Conservation (phyloP, 2,113 vertebrate species). For the Caranx ignobilis region DNA sequence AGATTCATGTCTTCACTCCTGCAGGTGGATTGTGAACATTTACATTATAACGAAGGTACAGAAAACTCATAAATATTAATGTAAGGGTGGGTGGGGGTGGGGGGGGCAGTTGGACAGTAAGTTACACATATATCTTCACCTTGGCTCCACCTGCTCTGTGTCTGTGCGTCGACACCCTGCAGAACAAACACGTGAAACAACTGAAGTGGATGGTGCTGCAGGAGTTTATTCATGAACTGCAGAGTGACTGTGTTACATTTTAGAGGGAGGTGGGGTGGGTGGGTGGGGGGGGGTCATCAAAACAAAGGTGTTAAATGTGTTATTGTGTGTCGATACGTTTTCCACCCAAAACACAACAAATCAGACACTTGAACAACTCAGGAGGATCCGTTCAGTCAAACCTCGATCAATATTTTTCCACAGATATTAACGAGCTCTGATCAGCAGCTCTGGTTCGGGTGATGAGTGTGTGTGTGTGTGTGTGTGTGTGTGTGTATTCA, state of each 20-base stretch:
- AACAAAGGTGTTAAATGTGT: not conserved
- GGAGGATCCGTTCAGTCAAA: conserved; percentile 10
- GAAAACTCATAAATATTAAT: not conserved
- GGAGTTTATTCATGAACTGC: not conserved
- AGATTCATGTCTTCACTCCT: not conserved
- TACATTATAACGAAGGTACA: conserved; percentile 35
- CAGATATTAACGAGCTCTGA: conserved; percentile 51
- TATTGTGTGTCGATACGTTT: not conserved
- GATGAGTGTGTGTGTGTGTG: not conserved
- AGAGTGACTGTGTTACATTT: not conserved
- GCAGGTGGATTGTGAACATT: conserved; percentile 36
- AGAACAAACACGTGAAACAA: not conserved
- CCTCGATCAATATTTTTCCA: conserved; percentile 19
- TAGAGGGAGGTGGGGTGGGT: too few species aligned
- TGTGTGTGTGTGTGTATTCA: conserved; percentile 26
- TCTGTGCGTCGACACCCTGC: not conserved
- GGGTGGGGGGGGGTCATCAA: not conserved
- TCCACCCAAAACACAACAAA: not conserved
- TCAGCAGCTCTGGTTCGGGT: conserved; percentile 29
- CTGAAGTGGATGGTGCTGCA: conserved; percentile 1
- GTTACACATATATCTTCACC: not conserved
- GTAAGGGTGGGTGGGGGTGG: not conserved
- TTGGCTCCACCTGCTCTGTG: not conserved
- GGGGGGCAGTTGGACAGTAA: conserved; percentile 11
- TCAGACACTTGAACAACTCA: not conserved